Base-by-base conservation (phyloP, 2,113 vertebrate species). In the Oriolus oriolus region DNA sequence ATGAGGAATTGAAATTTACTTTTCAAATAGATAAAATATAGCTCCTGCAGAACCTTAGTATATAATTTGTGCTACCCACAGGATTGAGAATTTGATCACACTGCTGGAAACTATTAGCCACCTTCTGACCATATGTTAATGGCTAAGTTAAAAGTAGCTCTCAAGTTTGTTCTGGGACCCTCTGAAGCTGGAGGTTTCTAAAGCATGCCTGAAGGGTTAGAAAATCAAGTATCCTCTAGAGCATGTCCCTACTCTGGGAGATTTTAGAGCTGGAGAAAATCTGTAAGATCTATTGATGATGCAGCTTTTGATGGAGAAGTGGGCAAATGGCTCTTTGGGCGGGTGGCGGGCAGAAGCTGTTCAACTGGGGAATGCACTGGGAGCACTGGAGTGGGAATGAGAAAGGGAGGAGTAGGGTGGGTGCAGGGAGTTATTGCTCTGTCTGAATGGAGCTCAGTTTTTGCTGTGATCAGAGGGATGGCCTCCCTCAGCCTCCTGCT, bases 321-420 rank as follows among this genome's bases (percentile, higher is more conserved):
- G 96, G 93, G 92, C 88, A 93, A 96, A 96, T 97, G 97, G 97
- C 97, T 97, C 96, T 89, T 95, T 79, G 91, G 96, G 94, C 14
- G 6, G 88, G 96, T 56, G 20, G 47, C 65, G 91, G 90, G 84
- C 74, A 94, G 86, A 88, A 94, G 89, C 60, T 92, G 87, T 89
- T 96, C 63, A 89, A 44, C 50, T 54, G 90, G 87, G 94, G 84
- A 94, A 94, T 89, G 92, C 7, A 1, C 80, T 76, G 92, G 84
- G 90, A 96, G 92, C 87, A 90, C 70, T 61, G 92, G 91, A 85
- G 87, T 33, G 91, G 93, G 86, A 89, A 96, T 89, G 88, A 95
- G 93, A 80, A 65, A 94, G 83, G 94, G 82, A 95, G 80, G 92
- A 91, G 71, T 11, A 71, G 88, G 90, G 86, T 82, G 85, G 41